Conservation (phyloP, 1,140 invertebrate species). For the Calliphora vicina region DNA sequence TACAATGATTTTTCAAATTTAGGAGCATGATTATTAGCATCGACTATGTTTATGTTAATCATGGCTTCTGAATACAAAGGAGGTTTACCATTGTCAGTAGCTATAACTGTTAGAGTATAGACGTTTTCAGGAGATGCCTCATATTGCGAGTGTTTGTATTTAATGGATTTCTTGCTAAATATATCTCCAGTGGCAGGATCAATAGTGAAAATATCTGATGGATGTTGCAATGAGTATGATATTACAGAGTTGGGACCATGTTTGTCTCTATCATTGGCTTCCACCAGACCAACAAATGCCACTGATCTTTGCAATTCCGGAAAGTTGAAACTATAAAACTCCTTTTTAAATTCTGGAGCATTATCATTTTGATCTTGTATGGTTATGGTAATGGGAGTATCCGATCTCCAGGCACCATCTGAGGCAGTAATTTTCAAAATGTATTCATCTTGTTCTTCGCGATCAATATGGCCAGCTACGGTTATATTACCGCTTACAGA, state of each 20-base stretch:
- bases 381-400: conserved; percentile 89
- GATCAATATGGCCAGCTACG: conserved; percentile 81
- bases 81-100: conserved; percentile 92
- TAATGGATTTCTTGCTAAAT: conserved; percentile 81
- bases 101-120: conserved; percentile 84
- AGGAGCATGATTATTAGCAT: conserved; percentile 89
- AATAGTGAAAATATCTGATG: conserved; percentile 89
- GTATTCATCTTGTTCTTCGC: conserved; percentile 92
- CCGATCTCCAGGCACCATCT: conserved; percentile 88
- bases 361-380: conserved; percentile 97
- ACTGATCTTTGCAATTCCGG: conserved; percentile 82
- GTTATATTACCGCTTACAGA: conserved; percentile 89
- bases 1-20: conserved; percentile 78
- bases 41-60: conserved; percentile 87
- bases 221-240: conserved; percentile 88
- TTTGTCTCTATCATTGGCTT: conserved; percentile 88
- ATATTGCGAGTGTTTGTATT: conserved; percentile 81
- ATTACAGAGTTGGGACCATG: conserved; percentile 93
- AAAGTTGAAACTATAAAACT: conserved; percentile 89
- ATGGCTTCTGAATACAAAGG: conserved; percentile 85
- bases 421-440: conserved; percentile 84
- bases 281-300: conserved; percentile 87
- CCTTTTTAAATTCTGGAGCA: conserved; percentile 88
- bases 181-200: conserved; percentile 91
- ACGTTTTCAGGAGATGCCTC: conserved; percentile 86